Evolutionary conservation across 2,113 vertebrate species (phyloP), one percentile per base, ranked within the genome.

Genomic region (Myxocyprinus asiaticus): DNA sequence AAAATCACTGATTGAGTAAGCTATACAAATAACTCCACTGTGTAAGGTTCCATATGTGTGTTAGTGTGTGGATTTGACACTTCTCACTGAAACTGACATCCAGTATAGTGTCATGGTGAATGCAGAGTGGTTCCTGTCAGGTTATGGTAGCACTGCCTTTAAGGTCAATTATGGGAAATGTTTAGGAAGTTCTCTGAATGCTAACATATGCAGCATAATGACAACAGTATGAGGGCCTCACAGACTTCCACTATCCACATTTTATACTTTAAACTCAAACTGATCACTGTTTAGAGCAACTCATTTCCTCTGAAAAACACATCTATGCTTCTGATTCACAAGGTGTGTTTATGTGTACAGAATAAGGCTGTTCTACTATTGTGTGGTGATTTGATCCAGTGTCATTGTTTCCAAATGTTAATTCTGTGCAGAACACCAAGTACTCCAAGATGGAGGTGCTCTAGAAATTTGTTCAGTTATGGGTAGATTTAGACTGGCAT

Each of bases 81-180:
- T 70, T 47, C 43, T 42, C 11, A 7, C 22, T 10, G 66, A 61
- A 50, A 55, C 6, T 63, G 62, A 72, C 62, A 55, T 45, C 10
- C 62, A 73, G 44, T 51, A 43, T 50, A 55, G 42, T 69, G 74
- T 62, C 43, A 48, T 72, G 62, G 48, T 44, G 68, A 51, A 84
- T 74, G 14, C 50, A 9, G 62, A 68, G 74, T 59, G 69, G 33
- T 78, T 81, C 82, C 77, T 65, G 53, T 83, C 78, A 80, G 82
- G 78, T 83, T 77, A 66, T 44, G 55, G 74, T 66, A 76, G 64
- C 74, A 76, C 71, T 83, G 82, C 55, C 63, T 77, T 77, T 77
- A 77, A 77, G 82, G 82, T 80, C 82, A 81, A 73, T 81, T 70
- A 78, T 78, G 67, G 75, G 82, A 84, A 84, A 81, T 81, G 78